phyloP scores from a whole-genome alignment of 1,140 invertebrate genomes.

The Bombyx mori region ASM3026992v2 NC_085129.1:5519001-5519500 shows the following conservation, averaged over 20 bases:
- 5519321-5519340: conserved; percentile 29
- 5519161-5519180: conserved; percentile 23
- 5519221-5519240: conserved; percentile 35
- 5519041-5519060: background rate
- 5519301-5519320: conserved; percentile 18
- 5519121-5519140: too few species aligned
- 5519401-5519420: conserved; percentile 44
- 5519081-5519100: background rate
- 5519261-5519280: conserved; percentile 49
- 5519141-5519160: too few species aligned
- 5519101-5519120: too few species aligned
- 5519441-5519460: conserved; percentile 24
- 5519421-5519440: conserved; percentile 55
- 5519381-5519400: conserved; percentile 55
- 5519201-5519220: conserved; percentile 46
- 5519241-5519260: conserved; percentile 38
- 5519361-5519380: conserved; percentile 28
- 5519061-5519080: background rate
- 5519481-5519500: too few species aligned
- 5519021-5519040: background rate
- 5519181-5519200: conserved; percentile 45
- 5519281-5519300: conserved; percentile 22
- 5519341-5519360: conserved; percentile 38
- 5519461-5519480: conserved; percentile 6
- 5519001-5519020: background rate